Evolutionary conservation across 2,888 invertebrate species (phyloP), one percentile per base, ranked within the genome.

Genomic region (Cremastinae sp.): DNA sequence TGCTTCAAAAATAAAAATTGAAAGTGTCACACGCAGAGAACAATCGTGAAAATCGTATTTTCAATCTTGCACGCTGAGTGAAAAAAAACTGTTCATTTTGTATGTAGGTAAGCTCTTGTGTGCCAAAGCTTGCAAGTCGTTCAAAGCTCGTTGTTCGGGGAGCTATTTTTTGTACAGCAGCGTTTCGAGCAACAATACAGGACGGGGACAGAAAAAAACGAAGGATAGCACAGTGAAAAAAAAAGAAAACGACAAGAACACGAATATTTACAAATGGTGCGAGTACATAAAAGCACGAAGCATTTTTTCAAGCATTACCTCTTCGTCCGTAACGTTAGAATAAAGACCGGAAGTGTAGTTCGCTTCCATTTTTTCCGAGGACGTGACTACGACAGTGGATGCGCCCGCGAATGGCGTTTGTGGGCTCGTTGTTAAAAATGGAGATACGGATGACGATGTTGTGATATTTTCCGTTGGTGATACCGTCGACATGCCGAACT

Each of bases 231-330:
- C 18, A 1, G 18, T 43, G n/a, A 16, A 35, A 35, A 22, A 12
- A 56, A 47, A 16, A 28, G 56, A 8, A 58, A 66, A n/a, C n/a
- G 20, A 35, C n/a, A 4, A 9, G 22, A 35, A 64, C 49, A 51
- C 39, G 62, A 9, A 37, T 39, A 55, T 53, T 47, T 66, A 69
- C 58, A 68, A 66, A 68, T 79, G 79, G 78, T 78, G 71, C 74
- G 65, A 68, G 53, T 61, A 56, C 12, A 80, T 65, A 51, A 70
- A 81, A 82, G 81, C 81, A 77, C 61, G 43, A 73, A 73, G 78
- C 75, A 49, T 49, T 43, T 9, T 70, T 61, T 35, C 70, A 80
- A 78, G 90, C 88, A 85, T 90, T 89, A 89, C 89, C 89, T 89
- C 88, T 62, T 88, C 84, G 71, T 82, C 82, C 65, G 88, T 88